These are phyloP conservation scores for Cynopterus sphinx DNA, from an alignment of 2,797 vertebrate genomes.

Conservation along the genomic window DNA sequence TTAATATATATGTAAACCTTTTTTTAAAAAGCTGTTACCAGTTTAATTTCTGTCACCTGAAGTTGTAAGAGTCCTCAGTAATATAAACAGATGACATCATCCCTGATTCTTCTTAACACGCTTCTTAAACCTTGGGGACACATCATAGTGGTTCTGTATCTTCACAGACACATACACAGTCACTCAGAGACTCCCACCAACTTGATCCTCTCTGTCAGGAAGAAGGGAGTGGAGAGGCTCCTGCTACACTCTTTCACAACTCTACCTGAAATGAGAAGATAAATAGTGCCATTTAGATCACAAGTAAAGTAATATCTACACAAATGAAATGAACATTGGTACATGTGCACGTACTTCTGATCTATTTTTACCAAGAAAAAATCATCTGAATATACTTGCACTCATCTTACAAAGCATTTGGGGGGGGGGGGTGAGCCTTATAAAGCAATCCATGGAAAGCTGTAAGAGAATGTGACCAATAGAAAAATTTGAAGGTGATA, in stretches of 20 bases:
- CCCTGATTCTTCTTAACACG: background rate
- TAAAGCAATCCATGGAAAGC: background rate
- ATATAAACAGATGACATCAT: background rate
- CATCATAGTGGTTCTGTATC: background rate
- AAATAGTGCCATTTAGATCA: background rate
- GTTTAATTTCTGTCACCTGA: constrained; percentile 14
- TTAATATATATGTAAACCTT: background rate
- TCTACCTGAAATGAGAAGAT: background rate
- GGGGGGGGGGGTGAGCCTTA: background rate
- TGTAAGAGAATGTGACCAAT: background rate
- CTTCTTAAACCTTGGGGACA: background rate
- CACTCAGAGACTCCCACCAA: background rate
- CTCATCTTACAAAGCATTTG: background rate
- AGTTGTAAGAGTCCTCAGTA: background rate
- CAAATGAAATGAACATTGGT: background rate
- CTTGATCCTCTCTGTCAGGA: background rate
- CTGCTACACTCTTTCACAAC: background rate
- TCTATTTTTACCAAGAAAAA: background rate
- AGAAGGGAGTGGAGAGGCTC: background rate
- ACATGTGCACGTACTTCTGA: background rate
- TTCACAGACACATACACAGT: background rate
- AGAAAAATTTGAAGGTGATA: background rate
- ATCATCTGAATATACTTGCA: background rate
- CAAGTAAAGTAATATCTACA: background rate
- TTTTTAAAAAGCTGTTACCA: background rate